Evolutionary conservation across 2,113 vertebrate species (phyloP), one percentile per base, ranked within the genome.

Genomic region (Microtus montanus): DNA sequence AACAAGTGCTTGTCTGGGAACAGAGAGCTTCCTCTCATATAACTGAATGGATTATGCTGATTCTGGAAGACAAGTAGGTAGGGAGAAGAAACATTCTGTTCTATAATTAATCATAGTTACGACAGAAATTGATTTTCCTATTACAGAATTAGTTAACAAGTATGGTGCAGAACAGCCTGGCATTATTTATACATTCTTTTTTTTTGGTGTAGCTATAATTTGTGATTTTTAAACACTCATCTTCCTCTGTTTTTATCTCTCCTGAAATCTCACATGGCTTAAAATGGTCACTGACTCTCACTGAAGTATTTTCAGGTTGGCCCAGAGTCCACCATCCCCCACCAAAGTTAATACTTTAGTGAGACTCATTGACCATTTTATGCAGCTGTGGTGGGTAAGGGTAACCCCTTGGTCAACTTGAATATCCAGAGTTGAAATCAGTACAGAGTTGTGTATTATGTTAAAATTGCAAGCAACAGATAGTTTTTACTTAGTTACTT

Each of bases 61-160:
- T 61, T 6, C 24, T 74, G n/a, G 4, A 91, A 54, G 20, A 7
- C 13, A 86, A 83, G 19, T 38, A 35, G 11, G 5, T 33, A 87
- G 10, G 14, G 17, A 8, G 58, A 92, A 80, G 0, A 77, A 85
- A 33, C 0, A 8, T 24, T 64, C 70, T 91, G 4, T 7, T 28
- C 38, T 93, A 4, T 83, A 19, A 38, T 54, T 84, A 84, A 64
- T 28, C 52, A 28, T 92, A 86, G 74, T 90, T 90, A 88, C 10
- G 68, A 70, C 20, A 26, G 35, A 4, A 38, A 71, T 79, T 12
- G 70, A 13, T 79, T 93, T 90, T 70, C 8, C n/a, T 22, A 19
- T 13, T 28, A 9, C 28, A 33, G 9, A 94, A 73, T 92, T 82
- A 54, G 93, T 77, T 89, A 83, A 66, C 47, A 71, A 38, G 38